These are phyloP conservation scores for Drosophila antonietae DNA, from an alignment of 2,888 invertebrate genomes.

Conservation along the genomic window DNA sequence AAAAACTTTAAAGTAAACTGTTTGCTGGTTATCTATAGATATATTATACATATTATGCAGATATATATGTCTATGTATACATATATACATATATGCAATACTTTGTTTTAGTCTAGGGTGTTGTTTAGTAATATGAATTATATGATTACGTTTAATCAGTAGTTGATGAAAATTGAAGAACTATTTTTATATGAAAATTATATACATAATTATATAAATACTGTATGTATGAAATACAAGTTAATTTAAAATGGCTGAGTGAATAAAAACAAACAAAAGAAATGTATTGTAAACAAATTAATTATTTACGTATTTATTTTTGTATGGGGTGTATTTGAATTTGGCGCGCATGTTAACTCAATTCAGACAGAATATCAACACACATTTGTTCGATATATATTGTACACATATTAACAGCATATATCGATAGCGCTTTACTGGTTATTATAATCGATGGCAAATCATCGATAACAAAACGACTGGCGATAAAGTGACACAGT, in stretches of 20 bases:
- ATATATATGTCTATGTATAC: constrained; percentile 24
- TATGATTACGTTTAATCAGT: constrained; percentile 44
- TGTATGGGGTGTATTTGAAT: neutral
- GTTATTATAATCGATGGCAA: constrained; percentile 7
- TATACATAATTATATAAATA: constrained; percentile 33
- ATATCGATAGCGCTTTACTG: neutral
- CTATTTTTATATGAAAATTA: constrained; percentile 69
- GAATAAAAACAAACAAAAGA: constrained; percentile 61
- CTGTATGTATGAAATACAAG: constrained; percentile 60
- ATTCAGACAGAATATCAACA: neutral
- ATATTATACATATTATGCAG: constrained; percentile 35
- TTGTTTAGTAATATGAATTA: constrained; percentile 60
- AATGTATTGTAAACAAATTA: constrained; percentile 9
- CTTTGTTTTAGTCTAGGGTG: constrained; percentile 76
- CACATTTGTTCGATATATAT: neutral
- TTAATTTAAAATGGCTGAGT: constrained; percentile 72
- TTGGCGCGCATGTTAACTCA: neutral
- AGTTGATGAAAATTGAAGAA: constrained; percentile 50
- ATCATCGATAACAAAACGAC: constrained; percentile 1
- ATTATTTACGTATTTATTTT: neutral
- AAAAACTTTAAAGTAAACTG: constrained; percentile 50
- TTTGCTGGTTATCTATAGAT: constrained; percentile 62
- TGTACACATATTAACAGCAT: rapidly evolving
- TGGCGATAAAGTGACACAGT: constrained; percentile 10
- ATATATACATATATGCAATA: constrained; percentile 57